Conservation (phyloP, 2,888 invertebrate species). For the Ptychoptera contaminata region DNA sequence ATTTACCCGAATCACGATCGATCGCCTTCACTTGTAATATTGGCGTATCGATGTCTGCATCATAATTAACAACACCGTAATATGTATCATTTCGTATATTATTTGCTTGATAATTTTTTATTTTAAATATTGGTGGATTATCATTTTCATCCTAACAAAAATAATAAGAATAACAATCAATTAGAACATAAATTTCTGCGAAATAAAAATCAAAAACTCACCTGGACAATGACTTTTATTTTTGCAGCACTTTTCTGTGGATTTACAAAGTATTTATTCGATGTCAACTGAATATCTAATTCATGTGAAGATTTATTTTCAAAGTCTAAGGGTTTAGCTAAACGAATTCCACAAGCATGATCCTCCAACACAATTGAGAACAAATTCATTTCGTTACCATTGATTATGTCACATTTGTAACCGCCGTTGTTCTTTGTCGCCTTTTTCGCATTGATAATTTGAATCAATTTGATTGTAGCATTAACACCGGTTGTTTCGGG, state of each 20-base stretch:
- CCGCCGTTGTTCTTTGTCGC: conserved; percentile 28
- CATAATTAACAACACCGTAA: conserved; percentile 61
- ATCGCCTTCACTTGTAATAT: conserved; percentile 73
- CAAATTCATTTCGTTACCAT: conserved; percentile 54
- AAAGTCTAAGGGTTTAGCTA: conserved; percentile 58
- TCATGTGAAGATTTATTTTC: conserved; percentile 59
- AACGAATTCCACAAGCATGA: conserved; percentile 64
- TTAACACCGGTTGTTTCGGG: conserved; percentile 42
- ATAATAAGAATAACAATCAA: conserved; percentile 16
- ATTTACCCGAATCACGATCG: conserved; percentile 73
- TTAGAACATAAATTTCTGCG: neutral
- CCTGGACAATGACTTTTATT: conserved; percentile 58
- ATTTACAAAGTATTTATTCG: conserved; percentile 66
- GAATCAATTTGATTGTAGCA: conserved; percentile 27
- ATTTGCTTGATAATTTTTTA: conserved; percentile 41
- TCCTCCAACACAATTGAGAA: conserved; percentile 62
- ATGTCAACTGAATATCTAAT: conserved; percentile 60
- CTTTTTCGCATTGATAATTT: conserved; percentile 29
- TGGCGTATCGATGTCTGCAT: conserved; percentile 56
- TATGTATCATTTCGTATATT: conserved; percentile 50
- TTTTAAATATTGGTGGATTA: conserved; percentile 69
- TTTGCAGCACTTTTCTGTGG: conserved; percentile 56
- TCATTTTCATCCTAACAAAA: conserved; percentile 71
- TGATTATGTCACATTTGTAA: conserved; percentile 61
- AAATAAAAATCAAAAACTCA: neutral